Evolutionary conservation across 2,797 vertebrate species (phyloP), one percentile per base, ranked within the genome.

Genomic region (Aphelocoma californica): DNA sequence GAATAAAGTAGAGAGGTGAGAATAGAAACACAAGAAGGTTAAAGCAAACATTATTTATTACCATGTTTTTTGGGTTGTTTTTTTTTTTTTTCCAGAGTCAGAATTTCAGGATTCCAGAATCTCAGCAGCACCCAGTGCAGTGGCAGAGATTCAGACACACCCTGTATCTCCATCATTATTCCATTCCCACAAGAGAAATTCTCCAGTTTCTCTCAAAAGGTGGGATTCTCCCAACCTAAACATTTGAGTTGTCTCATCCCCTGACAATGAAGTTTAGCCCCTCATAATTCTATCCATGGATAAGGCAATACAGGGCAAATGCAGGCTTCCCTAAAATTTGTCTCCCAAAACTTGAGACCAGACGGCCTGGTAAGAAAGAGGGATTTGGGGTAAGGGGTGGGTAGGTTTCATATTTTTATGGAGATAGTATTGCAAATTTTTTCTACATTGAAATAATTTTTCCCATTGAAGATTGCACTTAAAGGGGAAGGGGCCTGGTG

Each of bases 11-110:
- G 70, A 50, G 83, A 95, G 82, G 81, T 93, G 93, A 94, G 83
- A 94, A 86, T 2, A 88, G 42, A 91, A 95, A 92, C 81, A 88
- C 71, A 80, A 77, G 42, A 89, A 95, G 87, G 83, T 90, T 95
- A 93, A 93, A 92, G 53, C 20, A 91, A 96, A 81, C 61, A 85
- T 70, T 95, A 91, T 74, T 94, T 95, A 92, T 78, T 81, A 60
- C 54, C 28, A 17, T 26, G 29, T 17, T 57, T 20, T 2, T 16
- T 23, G 15, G 21, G 16, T 20, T 50, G 66, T 42, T 40, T 40
- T 58, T 34, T 34, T 57, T 57, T 50, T 29, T 19, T 6, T 47
- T 12, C 25, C 48, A 78, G 56, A 82, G 6, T 12, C 4, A 82
- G 28, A 57, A 70, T 56, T 82, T 89, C 40, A 73, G 36, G 53